Base-by-base conservation (phyloP, 2,888 invertebrate species). In the Lottia gigantea region DNA sequence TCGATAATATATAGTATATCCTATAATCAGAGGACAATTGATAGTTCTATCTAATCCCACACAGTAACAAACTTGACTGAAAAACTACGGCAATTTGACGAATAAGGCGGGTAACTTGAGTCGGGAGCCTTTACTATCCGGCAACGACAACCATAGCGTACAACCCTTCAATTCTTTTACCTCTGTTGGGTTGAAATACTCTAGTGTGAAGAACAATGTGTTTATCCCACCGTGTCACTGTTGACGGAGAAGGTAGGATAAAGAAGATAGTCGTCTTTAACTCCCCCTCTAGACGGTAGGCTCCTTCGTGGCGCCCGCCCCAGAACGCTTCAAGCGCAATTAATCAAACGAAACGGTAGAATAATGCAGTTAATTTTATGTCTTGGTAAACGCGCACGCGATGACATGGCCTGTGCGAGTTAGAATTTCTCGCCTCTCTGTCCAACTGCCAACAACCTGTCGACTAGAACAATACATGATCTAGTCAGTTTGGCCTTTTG, bases 311-410 rank as follows among this genome's bases (percentile, higher is more conserved):
- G 64, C 69, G 47, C 69, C 62, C 49, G 45, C 26, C 49, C 69
- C 45, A 55, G 47, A 65, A 69, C 61, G 69, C 69, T 69, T 26
- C 64, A 65, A 69, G 69, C 69, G 69, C 49, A 69, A 69, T 69
- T 65, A 69, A 69, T 69, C 69, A 63, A 64, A 69, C 64, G 69
- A 69, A 65, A 69, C 69, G 64, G 45, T 63, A 65, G 65, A 63
- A 69, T 69, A 69, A 69, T 69, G 69, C 61, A 69, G 69, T 69
- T 69, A 69, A 69, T 69, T 69, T 69, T 61, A 61, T 65, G 64
- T 64, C 64, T 45, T 61, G 15, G 64, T 64, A 65, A 45, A 23
- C 46, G 40, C 65, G 65, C 46, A 65, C 65, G 65, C 46, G 46
- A 45, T 65, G 65, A 65, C 65, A 65, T 46, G 31, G 64, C 23